Base-by-base conservation (phyloP, 2,888 invertebrate genomes). In the Papilio elwesi region DNA sequence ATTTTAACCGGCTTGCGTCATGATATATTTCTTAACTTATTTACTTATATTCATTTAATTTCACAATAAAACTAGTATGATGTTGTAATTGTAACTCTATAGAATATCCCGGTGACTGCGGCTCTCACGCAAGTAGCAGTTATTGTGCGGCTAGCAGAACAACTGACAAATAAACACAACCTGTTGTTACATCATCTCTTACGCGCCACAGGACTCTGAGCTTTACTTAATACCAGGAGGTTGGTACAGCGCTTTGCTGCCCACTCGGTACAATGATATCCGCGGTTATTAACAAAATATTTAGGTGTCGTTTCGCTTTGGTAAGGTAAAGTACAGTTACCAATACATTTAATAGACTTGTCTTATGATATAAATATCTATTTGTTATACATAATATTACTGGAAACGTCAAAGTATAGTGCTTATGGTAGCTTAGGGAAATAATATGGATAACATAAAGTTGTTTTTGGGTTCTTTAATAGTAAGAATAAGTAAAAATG, bases 121-220 rank as follows among this genome's bases (percentile, higher is more conserved):
- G 88, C 59, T 85, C 82, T 85, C 85, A 85, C 81, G 83, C 84
- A 87, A 85, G 83, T 86, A 81, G 82, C 86, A 87, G 90, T 91
- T 90, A 91, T 88, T 88, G 88, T 87, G 84, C 82, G 82, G 82
- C 84, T 78, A 80, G 83, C 79, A 82, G 81, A 83, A 85, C 86
- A 83, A 86, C 89, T 87, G 88, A 90, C 90, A 91, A 88, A 91
- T 87, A 88, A 86, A 90, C 90, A 85, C 86, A 89, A 86, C 84
- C 89, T 85, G 89, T 88, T 88, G 88, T 90, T 90, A 88, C 89
- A 85, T 87, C 88, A 90, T 85, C 86, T 86, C 86, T 84, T 84
- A 84, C 83, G 84, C 80, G 82, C 82, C 79, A 81, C 81, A 78
- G 80, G 77, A 78, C 77, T 71, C 80, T 81, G 78, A 78, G 75